phyloP scores from a whole-genome alignment of 53 echinoderm and acorn worm species.

The Astropecten irregularis region DNA sequence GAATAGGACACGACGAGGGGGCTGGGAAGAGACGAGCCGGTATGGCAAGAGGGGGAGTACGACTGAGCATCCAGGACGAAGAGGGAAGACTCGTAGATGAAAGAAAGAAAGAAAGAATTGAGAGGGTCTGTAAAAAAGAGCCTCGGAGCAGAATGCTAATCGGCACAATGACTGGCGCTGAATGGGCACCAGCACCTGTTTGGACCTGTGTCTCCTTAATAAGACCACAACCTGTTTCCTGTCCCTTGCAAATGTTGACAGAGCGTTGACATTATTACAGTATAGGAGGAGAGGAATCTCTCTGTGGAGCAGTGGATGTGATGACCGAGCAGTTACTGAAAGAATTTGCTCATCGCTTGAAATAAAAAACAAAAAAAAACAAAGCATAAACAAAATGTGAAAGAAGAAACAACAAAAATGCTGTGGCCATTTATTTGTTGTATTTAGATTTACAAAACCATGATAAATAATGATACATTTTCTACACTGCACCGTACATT shows the following conservation, averaged over 20 bases:
- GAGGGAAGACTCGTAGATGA: too few species aligned
- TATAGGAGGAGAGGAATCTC: neutral
- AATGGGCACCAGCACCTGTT: slow-evolving; percentile 49
- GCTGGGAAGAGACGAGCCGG: too few species aligned
- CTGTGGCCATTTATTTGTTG: too few species aligned
- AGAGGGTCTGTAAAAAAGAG: neutral
- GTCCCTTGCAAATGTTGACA: slow-evolving; percentile 53
- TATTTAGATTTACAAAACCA: too few species aligned
- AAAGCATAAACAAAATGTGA: too few species aligned
- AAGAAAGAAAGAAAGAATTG: neutral
- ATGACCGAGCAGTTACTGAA: neutral
- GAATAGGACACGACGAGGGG: too few species aligned
- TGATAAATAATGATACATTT: too few species aligned
- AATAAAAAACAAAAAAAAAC: too few species aligned
- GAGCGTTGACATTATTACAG: slow-evolving; percentile 56
- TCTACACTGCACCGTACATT: too few species aligned
- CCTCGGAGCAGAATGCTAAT: slow-evolving; percentile 42
- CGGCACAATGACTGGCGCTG: slow-evolving; percentile 46
- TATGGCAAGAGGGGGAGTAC: too few species aligned
- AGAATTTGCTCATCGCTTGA: neutral
- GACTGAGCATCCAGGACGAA: too few species aligned
- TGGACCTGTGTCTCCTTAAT: slow-evolving; percentile 33
- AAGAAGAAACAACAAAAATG: too few species aligned
- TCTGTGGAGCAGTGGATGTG: neutral
- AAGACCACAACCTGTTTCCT: slow-evolving; percentile 54